Conservation (phyloP, 1,140 invertebrate species). For the Mamestra configurata region DNA sequence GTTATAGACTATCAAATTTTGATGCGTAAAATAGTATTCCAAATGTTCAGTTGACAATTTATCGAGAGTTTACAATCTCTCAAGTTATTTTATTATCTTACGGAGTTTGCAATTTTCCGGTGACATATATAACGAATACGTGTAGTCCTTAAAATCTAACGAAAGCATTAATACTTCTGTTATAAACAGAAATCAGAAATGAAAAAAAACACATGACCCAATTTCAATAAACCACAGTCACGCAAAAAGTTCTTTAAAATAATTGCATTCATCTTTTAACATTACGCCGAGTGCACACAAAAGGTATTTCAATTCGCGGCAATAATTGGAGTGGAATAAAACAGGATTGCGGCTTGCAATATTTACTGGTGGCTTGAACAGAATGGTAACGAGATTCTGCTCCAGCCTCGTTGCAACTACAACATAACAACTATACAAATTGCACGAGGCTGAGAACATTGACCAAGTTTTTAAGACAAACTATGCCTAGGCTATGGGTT, state of each 20-base stretch:
- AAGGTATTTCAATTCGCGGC: slow-evolving; percentile 45
- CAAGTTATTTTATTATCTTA: no score
- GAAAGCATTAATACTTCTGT: no score
- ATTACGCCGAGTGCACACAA: slow-evolving; percentile 32
- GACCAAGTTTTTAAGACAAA: slow-evolving; percentile 19
- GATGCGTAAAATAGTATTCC: no score
- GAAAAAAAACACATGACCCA: neutral
- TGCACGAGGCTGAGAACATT: slow-evolving; percentile 5
- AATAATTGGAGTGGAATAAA: slow-evolving; percentile 54
- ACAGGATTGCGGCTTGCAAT: slow-evolving; percentile 47
- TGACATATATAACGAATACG: no score
- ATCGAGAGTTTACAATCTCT: no score
- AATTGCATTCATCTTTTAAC: slow-evolving; percentile 27
- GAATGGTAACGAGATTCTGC: slow-evolving; percentile 48
- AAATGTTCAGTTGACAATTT: no score
- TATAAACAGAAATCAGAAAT: no score
- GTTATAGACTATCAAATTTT: no score
- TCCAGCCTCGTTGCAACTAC: slow-evolving; percentile 17
- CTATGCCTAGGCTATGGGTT: neutral
- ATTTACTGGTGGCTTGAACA: slow-evolving; percentile 29
- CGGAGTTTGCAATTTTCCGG: no score
- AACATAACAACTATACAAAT: slow-evolving; percentile 7
- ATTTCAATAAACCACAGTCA: neutral
- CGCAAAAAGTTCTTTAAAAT: neutral
- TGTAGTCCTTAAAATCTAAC: no score